Evolutionary conservation across 2,113 vertebrate species (phyloP), one percentile per base, ranked within the genome.

Genomic region (Crotalus horridus): DNA sequence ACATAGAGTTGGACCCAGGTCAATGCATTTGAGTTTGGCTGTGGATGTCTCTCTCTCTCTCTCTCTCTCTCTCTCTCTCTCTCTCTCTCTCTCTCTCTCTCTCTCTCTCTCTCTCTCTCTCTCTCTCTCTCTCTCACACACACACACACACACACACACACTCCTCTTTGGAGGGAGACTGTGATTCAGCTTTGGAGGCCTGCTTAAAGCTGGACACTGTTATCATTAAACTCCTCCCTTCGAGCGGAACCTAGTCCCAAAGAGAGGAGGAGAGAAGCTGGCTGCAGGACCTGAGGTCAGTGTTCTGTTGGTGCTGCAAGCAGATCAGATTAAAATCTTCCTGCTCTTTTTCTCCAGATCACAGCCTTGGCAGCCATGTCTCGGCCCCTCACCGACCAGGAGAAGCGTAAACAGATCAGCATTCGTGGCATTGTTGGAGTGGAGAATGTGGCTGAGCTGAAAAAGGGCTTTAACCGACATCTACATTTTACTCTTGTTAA

Each of bases 401-500:
- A 99, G 95, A 99, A 99, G 96, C 97, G 98, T 43, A 98, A 98
- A 96, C 99, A 99, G 97, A 99, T 99, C 98, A 99, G 98, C 96
- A 98, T 99, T 96, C 97, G 99, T 26, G 99, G 98, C 0, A 98
- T 99, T 51, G 98, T 98, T 87, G 99, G 98, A 0, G 98, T 98
- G 61, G 99, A 99, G 97, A 99, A 97, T 87, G 99, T 99, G 56
- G 97, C 98, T 0, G 99, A 99, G 97, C 97, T 99, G 89, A 99
- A 99, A 94, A 98, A 98, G 69, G 97, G 98, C 90, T 99, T 99
- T 95, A 99, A 99, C 91, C 98, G 99, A 0, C 99, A 99, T 95
- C 97, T 99, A 85, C 99, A 99, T 96, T 99, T 99, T 98, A 99
- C 99, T 2, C 96, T 99, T 95, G 99, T 99, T 92, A 99, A 99